Evolutionary conservation across 1,140 invertebrate species (phyloP), one percentile per base, ranked within the genome.

Genomic region (Potamilus streckersoni): DNA sequence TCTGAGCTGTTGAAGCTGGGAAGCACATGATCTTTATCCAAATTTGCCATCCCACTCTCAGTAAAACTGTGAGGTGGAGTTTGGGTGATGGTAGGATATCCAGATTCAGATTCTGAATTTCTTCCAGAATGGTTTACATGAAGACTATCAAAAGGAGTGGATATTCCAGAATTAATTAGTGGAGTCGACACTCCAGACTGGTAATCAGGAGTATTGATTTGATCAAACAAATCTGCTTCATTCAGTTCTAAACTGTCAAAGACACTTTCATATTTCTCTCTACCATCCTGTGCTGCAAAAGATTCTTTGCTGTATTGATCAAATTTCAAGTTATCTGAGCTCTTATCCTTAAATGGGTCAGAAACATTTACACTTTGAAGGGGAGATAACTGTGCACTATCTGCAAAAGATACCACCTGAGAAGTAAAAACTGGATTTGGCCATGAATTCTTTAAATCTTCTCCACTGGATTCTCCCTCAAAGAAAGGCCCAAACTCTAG

Each of bases 1-100:
- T 89, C 87, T 23, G 83, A 82, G 74, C 78, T 89, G 78, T 87
- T 88, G 71, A 89, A 86, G 74, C 86, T 89, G 14, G 87, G 87
- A 12, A 89, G 76, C 67, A 81, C 70, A 27, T 81, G 79, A 58
- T 85, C 82, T 19, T 74, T 76, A 15, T 75, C 63, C n/a, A 74
- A 69, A 8, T 61, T 20, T 14, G 78, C 76, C 63, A 84, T 80
- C 3, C 75, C 79, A 17, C 80, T 58, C 27, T 86, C 85, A 74
- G 85, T 82, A 31, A 80, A 79, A 59, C 86, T 88, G 70, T 87
- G 87, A n/a, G 83, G 84, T 16, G 87, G 85, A 13, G 87, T 85
- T 11, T 49, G 38, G 17, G 49, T 23, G 27, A 69, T 62, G 49
- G 73, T 81, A 6, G 84, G 82, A 58, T 83, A 84, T 58, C 84